Percentiles rank a stretch among this genome's conserved stretches.
phyloP scores from a whole-genome alignment of 92 coral and sea anemone species.

The Nematostella vectensis region DNA sequence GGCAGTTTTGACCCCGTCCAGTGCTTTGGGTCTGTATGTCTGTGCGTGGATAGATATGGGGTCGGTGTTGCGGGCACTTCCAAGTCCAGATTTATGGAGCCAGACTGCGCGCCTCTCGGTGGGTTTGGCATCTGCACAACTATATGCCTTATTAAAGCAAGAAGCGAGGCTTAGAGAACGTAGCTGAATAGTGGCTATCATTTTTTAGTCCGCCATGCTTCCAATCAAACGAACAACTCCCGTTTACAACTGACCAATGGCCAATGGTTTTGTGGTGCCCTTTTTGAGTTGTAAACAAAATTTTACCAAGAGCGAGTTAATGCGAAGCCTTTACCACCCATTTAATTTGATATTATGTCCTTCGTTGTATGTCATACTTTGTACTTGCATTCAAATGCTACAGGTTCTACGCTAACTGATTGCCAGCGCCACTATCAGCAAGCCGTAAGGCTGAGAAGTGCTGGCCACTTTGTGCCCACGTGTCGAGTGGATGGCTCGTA shows the following conservation, averaged over 20 bases:
- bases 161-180: neutral
- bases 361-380: no score
- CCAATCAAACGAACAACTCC: no score
- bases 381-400: no score
- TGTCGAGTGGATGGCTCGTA: constrained; percentile 69
- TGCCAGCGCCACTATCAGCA: constrained; percentile 78
- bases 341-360: no score
- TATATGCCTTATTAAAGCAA: no score
- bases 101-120: constrained; percentile 66
- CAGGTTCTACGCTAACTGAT: constrained; percentile 59
- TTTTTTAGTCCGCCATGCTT: neutral
- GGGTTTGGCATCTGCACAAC: neutral
- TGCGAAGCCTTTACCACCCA: no score
- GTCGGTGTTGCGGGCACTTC: constrained; percentile 69
- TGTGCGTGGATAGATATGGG: constrained; percentile 83
- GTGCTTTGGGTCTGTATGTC: constrained; percentile 72
- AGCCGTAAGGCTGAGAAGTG: constrained; percentile 33
- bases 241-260: no score
- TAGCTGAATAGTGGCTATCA: neutral
- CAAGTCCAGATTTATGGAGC: constrained; percentile 55
- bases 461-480: constrained; percentile 49
- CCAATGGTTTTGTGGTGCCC: no score
- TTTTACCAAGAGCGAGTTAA: no score
- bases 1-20: constrained; percentile 70
- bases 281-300: no score